Conservation (phyloP, 2,888 invertebrate species). For the Ophraella communa region DNA sequence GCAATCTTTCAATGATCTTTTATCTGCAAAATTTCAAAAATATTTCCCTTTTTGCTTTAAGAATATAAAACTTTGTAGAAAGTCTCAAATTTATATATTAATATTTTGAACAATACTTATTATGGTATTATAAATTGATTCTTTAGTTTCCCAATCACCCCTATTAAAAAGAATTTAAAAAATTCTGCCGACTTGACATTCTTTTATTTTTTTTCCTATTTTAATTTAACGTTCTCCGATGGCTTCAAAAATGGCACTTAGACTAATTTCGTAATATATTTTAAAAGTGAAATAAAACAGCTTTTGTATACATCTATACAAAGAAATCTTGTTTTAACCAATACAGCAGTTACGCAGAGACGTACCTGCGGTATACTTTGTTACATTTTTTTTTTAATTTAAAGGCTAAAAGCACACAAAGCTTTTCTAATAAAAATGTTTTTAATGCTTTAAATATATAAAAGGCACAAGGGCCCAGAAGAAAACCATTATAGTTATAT, state of each 20-base stretch:
- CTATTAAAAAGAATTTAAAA: conserved; percentile 2
- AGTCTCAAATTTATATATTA: neutral
- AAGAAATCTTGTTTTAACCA: conserved; percentile 30
- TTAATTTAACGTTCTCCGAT: conserved; percentile 32
- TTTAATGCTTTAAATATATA: too few relatives aligned
- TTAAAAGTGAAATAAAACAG: conserved; percentile 36
- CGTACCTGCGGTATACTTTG: neutral
- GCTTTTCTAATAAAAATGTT: too few relatives aligned
- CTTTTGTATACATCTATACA: conserved; percentile 6
- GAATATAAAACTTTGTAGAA: too few relatives aligned
- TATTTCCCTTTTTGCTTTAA: too few relatives aligned
- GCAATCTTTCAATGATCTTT: too few relatives aligned
- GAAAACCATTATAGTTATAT: too few relatives aligned
- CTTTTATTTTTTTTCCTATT: conserved; percentile 4
- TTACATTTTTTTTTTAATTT: too few relatives aligned
- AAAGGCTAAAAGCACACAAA: too few relatives aligned
- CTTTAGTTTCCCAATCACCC: neutral
- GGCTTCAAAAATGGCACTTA: conserved; percentile 34
- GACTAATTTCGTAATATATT: conserved; percentile 36
- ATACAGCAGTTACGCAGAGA: conserved; percentile 24
- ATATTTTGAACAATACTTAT: neutral
- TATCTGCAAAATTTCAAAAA: too few relatives aligned
- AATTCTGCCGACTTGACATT: neutral
- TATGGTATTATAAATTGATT: too few relatives aligned
- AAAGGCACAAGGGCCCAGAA: too few relatives aligned